These are phyloP conservation scores for Potorous gilbertii DNA, from an alignment of 2,797 vertebrate species.

Conservation along the genomic window DNA sequence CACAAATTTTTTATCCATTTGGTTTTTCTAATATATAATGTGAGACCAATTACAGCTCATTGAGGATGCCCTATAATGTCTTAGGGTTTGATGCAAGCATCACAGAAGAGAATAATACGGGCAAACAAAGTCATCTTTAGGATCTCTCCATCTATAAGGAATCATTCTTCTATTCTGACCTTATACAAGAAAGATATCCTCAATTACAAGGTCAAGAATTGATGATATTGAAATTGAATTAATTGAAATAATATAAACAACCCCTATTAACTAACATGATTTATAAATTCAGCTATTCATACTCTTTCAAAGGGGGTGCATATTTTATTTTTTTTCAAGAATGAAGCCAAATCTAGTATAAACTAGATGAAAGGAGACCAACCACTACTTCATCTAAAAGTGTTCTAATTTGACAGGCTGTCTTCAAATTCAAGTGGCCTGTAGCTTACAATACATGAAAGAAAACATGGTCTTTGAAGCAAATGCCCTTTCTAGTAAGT, in stretches of 20 bases:
- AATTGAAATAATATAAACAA: neutral
- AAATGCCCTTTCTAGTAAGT: slow-evolving; percentile 10
- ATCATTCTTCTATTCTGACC: neutral
- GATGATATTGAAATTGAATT: neutral
- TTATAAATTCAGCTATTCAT: neutral
- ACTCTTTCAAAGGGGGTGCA: neutral
- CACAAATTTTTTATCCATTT: neutral
- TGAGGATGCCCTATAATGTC: neutral
- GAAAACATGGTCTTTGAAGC: neutral
- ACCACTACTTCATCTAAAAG: neutral
- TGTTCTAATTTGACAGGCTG: neutral
- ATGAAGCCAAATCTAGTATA: neutral
- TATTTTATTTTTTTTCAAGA: neutral
- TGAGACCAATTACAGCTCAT: neutral
- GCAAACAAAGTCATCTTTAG: neutral
- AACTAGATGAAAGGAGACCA: neutral
- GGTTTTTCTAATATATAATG: neutral
- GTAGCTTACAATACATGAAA: slow-evolving; percentile 9
- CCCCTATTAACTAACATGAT: neutral
- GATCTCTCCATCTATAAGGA: neutral
- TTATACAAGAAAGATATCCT: neutral
- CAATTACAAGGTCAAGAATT: neutral
- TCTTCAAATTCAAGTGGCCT: neutral
- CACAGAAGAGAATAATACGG: neutral
- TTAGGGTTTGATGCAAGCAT: neutral